phyloP scores from a whole-genome alignment of 2,888 invertebrate genomes.

The Schizaphis graminum region DNA sequence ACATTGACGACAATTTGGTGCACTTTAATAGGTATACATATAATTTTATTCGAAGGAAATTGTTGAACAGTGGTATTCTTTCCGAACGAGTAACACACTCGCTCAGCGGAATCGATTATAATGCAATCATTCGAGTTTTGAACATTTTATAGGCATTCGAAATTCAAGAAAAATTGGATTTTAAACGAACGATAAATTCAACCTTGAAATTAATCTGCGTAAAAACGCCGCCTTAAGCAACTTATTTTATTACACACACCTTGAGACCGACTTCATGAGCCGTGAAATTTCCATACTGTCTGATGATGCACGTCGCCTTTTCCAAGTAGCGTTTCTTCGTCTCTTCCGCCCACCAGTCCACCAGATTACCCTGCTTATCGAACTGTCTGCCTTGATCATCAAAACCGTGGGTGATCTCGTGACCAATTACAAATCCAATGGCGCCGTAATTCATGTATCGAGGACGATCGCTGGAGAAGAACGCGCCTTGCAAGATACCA shows the following conservation, averaged over 20 bases:
- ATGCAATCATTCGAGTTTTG: background rate
- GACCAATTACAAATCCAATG: slow-evolving; percentile 92
- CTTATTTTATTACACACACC: slow-evolving; percentile 72
- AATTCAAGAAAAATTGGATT: background rate
- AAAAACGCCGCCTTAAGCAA: background rate
- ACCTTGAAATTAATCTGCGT: background rate
- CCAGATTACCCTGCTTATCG: slow-evolving; percentile 90
- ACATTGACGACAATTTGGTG: background rate
- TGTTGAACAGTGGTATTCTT: background rate
- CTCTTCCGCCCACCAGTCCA: slow-evolving; percentile 96
- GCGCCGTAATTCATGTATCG: slow-evolving; percentile 93
- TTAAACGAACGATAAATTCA: background rate
- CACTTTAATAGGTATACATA: background rate
- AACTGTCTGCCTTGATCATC: slow-evolving; percentile 93
- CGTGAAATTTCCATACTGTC: slow-evolving; percentile 93
- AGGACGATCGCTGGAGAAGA: slow-evolving; percentile 90
- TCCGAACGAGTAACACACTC: background rate
- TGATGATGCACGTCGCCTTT: slow-evolving; percentile 90
- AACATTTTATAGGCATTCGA: background rate
- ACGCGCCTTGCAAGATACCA: slow-evolving; percentile 91
- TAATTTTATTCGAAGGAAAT: background rate
- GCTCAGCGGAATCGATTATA: background rate
- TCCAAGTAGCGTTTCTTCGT: slow-evolving; percentile 87
- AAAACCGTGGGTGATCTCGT: slow-evolving; percentile 93
- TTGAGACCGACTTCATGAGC: slow-evolving; percentile 82